Percentiles rank a stretch among this genome's conserved stretches.
phyloP scores from a whole-genome alignment of 2,797 vertebrate genomes.

The Eospalax fontanierii region DNA sequence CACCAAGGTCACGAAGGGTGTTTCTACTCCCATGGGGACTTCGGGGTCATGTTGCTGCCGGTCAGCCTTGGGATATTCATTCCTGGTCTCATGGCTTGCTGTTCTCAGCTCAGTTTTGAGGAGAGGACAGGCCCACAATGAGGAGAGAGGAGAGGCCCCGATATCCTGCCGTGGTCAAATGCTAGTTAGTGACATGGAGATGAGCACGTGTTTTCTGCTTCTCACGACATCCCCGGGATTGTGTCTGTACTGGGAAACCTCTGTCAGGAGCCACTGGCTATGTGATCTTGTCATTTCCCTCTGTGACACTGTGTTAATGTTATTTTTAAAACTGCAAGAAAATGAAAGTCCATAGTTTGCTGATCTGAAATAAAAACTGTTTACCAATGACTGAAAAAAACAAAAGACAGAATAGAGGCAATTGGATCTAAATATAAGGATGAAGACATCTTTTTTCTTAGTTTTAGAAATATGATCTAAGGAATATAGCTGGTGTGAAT shows the following conservation, averaged over 20 bases:
- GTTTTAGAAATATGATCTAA: slow-evolving; percentile 22
- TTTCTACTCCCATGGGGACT: slow-evolving; percentile 7
- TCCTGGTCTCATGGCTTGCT: background rate
- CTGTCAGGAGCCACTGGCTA: background rate
- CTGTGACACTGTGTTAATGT: background rate
- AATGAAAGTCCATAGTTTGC: background rate
- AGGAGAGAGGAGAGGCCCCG: background rate
- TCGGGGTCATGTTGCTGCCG: background rate
- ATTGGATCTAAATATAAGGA: slow-evolving; percentile 45
- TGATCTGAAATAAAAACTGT: background rate
- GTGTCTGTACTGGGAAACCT: background rate
- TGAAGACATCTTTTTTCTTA: background rate
- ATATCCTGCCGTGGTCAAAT: fast-evolving
- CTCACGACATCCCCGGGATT: background rate
- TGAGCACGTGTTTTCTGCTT: background rate
- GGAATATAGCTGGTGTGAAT: background rate
- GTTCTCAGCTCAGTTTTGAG: slow-evolving; percentile 19
- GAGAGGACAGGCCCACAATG: background rate
- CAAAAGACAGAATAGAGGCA: slow-evolving; percentile 35
- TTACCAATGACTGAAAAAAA: background rate
- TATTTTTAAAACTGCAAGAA: background rate
- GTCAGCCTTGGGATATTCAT: background rate
- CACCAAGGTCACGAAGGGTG: background rate
- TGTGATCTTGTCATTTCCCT: background rate
- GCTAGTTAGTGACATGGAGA: background rate